Conservation (phyloP, 1,140 invertebrate species). For the Bombus balteatus region DNA sequence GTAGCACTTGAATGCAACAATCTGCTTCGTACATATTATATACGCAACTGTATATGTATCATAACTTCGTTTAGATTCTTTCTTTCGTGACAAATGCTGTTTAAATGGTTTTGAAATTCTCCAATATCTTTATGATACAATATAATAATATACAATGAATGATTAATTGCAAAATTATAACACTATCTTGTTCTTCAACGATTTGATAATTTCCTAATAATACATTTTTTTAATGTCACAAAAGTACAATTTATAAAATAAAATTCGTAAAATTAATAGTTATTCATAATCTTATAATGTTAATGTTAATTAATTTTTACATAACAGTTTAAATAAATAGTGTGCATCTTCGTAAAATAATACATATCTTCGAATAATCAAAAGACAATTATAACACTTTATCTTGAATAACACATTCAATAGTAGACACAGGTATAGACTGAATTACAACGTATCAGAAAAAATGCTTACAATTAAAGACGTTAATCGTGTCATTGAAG, state of each 20-base stretch:
- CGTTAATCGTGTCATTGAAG: neutral
- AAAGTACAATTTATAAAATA: neutral
- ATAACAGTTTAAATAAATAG: too few relatives aligned
- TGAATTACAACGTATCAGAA: conserved; percentile 4
- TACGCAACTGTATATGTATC: neutral
- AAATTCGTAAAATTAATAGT: neutral
- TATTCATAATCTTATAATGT: too few relatives aligned
- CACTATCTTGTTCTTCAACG: too few relatives aligned
- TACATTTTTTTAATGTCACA: too few relatives aligned
- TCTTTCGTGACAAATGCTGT: neutral
- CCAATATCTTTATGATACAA: neutral
- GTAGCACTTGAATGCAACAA: neutral
- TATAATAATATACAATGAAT: neutral
- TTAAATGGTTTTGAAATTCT: neutral
- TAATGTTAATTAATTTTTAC: too few relatives aligned
- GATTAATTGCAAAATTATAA: too few relatives aligned
- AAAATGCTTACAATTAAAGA: neutral
- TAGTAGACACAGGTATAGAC: too few relatives aligned
- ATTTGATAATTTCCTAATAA: too few relatives aligned
- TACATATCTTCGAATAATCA: neutral
- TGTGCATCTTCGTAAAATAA: neutral
- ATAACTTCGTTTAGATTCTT: neutral
- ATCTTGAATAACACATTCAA: neutral
- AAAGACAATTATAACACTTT: neutral
- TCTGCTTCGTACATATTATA: neutral